phyloP scores from a whole-genome alignment of 2,797 vertebrate species.

The Neoniphon sammara region DNA sequence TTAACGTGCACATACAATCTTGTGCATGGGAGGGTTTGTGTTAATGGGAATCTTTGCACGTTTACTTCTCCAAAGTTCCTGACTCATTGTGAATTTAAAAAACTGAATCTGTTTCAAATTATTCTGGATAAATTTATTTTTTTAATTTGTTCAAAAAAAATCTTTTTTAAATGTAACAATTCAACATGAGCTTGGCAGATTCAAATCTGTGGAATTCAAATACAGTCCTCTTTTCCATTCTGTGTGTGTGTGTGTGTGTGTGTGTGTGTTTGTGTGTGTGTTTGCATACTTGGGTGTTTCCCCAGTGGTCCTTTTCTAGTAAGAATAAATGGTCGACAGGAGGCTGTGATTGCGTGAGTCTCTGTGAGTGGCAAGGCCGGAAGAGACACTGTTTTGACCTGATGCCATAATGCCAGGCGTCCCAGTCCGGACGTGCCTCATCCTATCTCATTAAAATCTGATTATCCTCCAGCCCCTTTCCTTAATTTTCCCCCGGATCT shows the following conservation, averaged over 20 bases:
- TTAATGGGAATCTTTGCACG: too few species aligned
- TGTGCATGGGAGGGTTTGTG: too few species aligned
- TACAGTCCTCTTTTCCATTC: too few species aligned
- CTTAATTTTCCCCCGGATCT: slow-evolving; percentile 71
- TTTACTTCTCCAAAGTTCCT: too few species aligned
- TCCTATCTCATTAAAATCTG: slow-evolving; percentile 80
- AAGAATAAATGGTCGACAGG: slow-evolving; percentile 37
- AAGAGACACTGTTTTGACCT: slow-evolving; percentile 64
- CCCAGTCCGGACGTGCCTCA: slow-evolving; percentile 72
- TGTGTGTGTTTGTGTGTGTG: slow-evolving; percentile 7
- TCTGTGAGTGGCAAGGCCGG: slow-evolving; percentile 55
- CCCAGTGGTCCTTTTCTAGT: slow-evolving; percentile 8
- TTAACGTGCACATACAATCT: too few species aligned
- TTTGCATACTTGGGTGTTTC: slow-evolving; percentile 13
- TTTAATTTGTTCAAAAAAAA: too few species aligned
- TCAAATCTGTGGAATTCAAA: not conserved
- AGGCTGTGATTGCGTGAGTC: slow-evolving; percentile 51
- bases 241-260: not conserved
- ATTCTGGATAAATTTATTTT: too few species aligned
- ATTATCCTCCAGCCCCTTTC: slow-evolving; percentile 65
- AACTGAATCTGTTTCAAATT: too few species aligned
- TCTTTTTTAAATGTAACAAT: not conserved
- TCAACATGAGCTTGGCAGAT: not conserved
- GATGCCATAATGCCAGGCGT: slow-evolving; percentile 65
- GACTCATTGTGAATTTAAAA: too few species aligned